phyloP scores from a whole-genome alignment of 2,888 invertebrate species.

The Andrena trimmerana region DNA sequence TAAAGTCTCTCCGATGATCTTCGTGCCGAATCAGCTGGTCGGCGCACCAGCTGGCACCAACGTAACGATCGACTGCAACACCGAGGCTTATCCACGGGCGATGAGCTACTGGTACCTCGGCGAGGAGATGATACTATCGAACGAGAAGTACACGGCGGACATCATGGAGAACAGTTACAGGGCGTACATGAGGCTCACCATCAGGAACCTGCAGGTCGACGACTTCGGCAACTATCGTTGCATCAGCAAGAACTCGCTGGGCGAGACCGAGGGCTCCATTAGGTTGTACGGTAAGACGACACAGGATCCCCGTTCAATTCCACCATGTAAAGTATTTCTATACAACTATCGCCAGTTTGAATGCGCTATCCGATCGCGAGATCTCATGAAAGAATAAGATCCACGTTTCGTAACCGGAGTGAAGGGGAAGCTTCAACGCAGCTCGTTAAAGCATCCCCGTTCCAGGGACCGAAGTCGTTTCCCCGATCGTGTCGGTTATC shows the following conservation, averaged over 20 bases:
- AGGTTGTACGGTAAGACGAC: constrained; percentile 92
- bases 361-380: too few relatives aligned
- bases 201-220: constrained; percentile 92
- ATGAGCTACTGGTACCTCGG: constrained; percentile 97
- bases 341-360: neutral
- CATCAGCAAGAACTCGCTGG: constrained; percentile 96
- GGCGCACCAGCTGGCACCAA: constrained; percentile 96
- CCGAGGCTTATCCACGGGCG: constrained; percentile 96
- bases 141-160: constrained; percentile 94
- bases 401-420: neutral
- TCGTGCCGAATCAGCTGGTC: constrained; percentile 97
- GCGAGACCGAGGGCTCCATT: constrained; percentile 97
- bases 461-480: neutral
- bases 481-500: neutral
- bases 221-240: constrained; percentile 97
- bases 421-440: neutral
- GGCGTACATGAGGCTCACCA: constrained; percentile 95
- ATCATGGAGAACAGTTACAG: constrained; percentile 95
- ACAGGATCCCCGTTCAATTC: neutral
- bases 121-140: constrained; percentile 95
- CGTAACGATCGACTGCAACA: constrained; percentile 96
- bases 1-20: constrained; percentile 96
- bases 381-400: neutral
- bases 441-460: constrained; percentile 1
- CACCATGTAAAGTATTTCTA: neutral